phyloP scores from a whole-genome alignment of 2,888 invertebrate species.

The Euzophera pinguis region DNA sequence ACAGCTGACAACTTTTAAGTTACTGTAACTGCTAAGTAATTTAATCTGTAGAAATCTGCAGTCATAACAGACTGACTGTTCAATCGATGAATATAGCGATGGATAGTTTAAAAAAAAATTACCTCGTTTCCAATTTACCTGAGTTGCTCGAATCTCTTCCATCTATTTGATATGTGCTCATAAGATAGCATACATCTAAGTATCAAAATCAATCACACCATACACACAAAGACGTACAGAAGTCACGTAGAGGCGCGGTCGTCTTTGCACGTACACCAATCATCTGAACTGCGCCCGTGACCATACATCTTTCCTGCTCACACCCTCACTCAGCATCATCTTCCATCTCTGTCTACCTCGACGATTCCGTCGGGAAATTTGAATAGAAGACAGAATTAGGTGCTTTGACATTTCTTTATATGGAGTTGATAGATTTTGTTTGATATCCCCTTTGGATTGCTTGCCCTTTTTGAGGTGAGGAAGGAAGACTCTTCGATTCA shows the following conservation, averaged over 20 bases:
- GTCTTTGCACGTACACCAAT: slow-evolving; percentile 73
- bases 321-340: slow-evolving; percentile 22
- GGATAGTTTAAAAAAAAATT: no score
- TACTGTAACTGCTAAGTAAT: no score
- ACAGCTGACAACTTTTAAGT: no score
- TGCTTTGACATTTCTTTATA: slow-evolving; percentile 71
- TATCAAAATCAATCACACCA: slow-evolving; percentile 45
- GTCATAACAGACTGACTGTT: no score
- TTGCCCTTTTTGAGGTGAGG: slow-evolving; percentile 25
- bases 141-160: no score
- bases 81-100: no score
- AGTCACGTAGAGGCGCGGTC: slow-evolving; percentile 74
- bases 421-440: slow-evolving; percentile 69
- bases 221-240: slow-evolving; percentile 40
- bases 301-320: slow-evolving; percentile 52
- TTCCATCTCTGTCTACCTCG: slow-evolving; percentile 32
- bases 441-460: slow-evolving; percentile 47
- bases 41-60: no score
- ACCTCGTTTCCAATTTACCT: no score
- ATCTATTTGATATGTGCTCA: no score
- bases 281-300: slow-evolving; percentile 71
- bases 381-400: slow-evolving; percentile 67
- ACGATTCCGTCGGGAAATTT: slow-evolving; percentile 73
- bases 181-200: slow-evolving; percentile 24
- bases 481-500: slow-evolving; percentile 14